Base-by-base conservation (phyloP, 2,797 vertebrate genomes). In the Molossus molossus region DNA sequence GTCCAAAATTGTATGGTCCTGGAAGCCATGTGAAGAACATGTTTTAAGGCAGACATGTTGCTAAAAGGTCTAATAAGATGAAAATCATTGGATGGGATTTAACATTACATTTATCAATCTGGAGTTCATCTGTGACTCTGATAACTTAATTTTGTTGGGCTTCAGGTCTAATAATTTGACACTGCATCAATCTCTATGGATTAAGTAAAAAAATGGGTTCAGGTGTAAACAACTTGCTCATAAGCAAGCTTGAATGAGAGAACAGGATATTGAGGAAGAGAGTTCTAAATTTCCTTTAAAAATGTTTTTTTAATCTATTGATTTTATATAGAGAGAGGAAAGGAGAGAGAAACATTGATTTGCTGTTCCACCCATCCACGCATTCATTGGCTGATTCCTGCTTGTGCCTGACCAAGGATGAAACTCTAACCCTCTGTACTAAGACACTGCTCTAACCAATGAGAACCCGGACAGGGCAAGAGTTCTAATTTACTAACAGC, bases 211-310 rank as follows among this genome's bases (percentile, higher is more conserved):
- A 81, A 48, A 64, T 37, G 7, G 27, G 29, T 76, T 93, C 40
- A 72, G n/a, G 55, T 27, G 5, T 27, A 84, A 92, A 60, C 20
- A 64, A 60, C 69, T 90, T 77, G n/a, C 87, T 90, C 75, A 69
- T 90, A 79, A 76, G 37, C 50, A 60, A 5, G 21, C n/a, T 73
- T 3, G 15, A 50, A 27, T 88, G 53, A 94, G 48, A 85, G 48
- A 86, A 60, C 1, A 58, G 57, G 29, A 73, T 69, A 12, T 4
- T 69, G n/a, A 83, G 11, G 21, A 76, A 83, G 48, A 90, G 9
- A 76, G 20, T 72, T 89, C 27, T 70, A 75, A 79, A 85, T 91
- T 64, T 33, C 29, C 15, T n/a, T 29, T 29, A 15, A 29, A n/a
- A 45, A 45, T 45, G n/a, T 67, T 67, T 33, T 33, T 18, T 45